A percentile compares a stretch with the other conserved stretches of the same genome.
Evolutionary conservation across 2,113 vertebrate species (phyloP).

Genomic region (Butorides virescens): DNA sequence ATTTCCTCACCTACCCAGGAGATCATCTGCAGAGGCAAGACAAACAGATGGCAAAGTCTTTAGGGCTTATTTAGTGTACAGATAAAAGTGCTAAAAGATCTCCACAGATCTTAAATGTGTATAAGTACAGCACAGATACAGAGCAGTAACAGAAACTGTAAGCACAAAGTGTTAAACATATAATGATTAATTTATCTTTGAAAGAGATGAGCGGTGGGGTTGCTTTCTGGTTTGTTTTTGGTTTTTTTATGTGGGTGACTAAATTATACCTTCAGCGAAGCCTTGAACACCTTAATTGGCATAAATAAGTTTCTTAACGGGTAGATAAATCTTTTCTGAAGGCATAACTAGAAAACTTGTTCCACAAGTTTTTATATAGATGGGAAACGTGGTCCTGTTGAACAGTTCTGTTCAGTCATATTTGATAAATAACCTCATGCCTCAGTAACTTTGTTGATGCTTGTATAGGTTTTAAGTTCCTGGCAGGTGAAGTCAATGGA

Average conservation of each 20-base stretch:
- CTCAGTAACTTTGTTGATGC: neutral
- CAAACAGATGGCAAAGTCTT: neutral
- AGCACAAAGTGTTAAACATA: neutral
- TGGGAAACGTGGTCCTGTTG: neutral
- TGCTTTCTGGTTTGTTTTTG: neutral
- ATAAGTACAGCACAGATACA: neutral
- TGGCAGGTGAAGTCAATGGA: neutral
- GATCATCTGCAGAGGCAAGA: neutral
- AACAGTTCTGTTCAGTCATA: neutral
- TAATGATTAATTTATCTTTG: neutral
- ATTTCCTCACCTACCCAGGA: neutral
- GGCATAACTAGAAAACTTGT: neutral
- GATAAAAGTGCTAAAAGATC: neutral
- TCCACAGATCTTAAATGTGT: neutral
- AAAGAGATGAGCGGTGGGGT: neutral
- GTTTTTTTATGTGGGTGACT: neutral
- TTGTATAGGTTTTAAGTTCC: neutral
- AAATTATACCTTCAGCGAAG: neutral
- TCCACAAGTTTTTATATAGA: neutral
- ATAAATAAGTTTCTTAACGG: neutral
- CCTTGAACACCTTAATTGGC: neutral
- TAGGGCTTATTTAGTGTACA: neutral
- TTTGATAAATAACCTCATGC: neutral
- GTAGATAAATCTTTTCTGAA: neutral
- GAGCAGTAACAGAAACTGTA: neutral